Evolutionary conservation across 1,140 invertebrate species (phyloP).

Genomic region (Drosophila bocki): DNA sequence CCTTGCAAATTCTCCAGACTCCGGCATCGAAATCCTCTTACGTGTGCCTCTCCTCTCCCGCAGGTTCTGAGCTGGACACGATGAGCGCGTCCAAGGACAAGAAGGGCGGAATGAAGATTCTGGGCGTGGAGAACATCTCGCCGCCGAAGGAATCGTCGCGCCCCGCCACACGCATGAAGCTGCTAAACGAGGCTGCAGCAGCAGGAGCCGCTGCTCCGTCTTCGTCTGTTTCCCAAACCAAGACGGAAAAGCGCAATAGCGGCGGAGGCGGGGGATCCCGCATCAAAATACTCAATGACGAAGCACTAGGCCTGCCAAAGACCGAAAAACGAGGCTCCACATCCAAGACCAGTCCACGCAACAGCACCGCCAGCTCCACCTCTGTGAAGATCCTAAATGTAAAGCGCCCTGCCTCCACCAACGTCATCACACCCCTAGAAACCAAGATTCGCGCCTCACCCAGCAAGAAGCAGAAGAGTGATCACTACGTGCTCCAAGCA

Average conservation of each 20-base stretch:
- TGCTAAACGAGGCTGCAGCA: slow-evolving; percentile 54
- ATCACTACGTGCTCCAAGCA: slow-evolving; percentile 77
- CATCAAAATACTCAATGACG: slow-evolving; percentile 77
- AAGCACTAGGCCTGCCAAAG: slow-evolving; percentile 33
- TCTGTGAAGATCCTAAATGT: slow-evolving; percentile 67
- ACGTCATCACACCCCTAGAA: slow-evolving; percentile 26
- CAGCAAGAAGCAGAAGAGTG: slow-evolving; percentile 67
- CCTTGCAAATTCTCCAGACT: slow-evolving; percentile 34
- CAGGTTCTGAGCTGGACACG: slow-evolving; percentile 11
- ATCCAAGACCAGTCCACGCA: slow-evolving; percentile 16
- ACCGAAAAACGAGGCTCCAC: slow-evolving; percentile 33
- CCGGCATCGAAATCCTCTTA: not conserved
- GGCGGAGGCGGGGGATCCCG: slow-evolving; percentile 12
- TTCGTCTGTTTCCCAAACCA: not conserved
- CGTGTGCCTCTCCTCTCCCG: not conserved
- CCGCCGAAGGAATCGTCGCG: slow-evolving; percentile 48
- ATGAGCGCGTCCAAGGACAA: slow-evolving; percentile 56
- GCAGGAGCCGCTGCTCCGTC: slow-evolving; percentile 2
- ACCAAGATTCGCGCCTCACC: slow-evolving; percentile 56
- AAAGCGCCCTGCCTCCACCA: slow-evolving; percentile 31
- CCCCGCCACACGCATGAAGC: slow-evolving; percentile 54
- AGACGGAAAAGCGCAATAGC: slow-evolving; percentile 54
- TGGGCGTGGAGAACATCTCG: slow-evolving; percentile 47
- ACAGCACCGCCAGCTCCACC: slow-evolving; percentile 9
- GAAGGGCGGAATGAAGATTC: slow-evolving; percentile 58